phyloP scores from a whole-genome alignment of 2,797 vertebrate genomes.

The Gambelia wislizenii region DNA sequence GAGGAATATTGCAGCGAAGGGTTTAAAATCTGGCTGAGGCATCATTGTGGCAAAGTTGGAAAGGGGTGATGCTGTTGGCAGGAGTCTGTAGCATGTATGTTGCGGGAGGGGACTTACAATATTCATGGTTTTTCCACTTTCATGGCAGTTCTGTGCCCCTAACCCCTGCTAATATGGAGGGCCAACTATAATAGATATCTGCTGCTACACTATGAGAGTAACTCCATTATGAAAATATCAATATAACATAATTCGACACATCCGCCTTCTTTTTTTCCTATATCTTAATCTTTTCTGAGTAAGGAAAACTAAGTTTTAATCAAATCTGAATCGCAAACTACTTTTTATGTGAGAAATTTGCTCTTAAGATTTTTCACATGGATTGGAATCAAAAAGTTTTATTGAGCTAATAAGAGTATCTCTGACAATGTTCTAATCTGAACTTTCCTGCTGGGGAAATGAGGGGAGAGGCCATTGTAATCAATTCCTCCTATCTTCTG shows the following conservation, averaged over 20 bases:
- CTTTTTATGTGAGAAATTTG: neutral
- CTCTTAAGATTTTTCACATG: slow-evolving; percentile 31
- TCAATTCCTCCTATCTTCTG: neutral
- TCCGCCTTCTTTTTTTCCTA: no score
- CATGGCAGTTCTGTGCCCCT: no score
- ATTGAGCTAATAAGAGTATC: neutral
- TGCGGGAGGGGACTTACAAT: no score
- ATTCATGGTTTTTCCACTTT: no score
- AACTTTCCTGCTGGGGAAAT: neutral
- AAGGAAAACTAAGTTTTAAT: slow-evolving; percentile 7
- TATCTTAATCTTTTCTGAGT: slow-evolving; percentile 5
- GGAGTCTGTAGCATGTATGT: no score
- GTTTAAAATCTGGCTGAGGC: no score
- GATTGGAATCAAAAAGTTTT: neutral
- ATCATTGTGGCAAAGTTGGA: no score
- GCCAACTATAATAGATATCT: neutral
- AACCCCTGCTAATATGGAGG: no score
- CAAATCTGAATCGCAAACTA: slow-evolving; percentile 1
- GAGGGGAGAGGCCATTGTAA: neutral
- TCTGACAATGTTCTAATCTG: neutral
- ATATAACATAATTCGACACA: no score
- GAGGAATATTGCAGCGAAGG: no score
- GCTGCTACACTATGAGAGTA: neutral
- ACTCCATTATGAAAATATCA: no score
- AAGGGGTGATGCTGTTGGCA: no score